phyloP scores from a whole-genome alignment of 2,888 invertebrate genomes.

The Nomada goodeniana region DNA sequence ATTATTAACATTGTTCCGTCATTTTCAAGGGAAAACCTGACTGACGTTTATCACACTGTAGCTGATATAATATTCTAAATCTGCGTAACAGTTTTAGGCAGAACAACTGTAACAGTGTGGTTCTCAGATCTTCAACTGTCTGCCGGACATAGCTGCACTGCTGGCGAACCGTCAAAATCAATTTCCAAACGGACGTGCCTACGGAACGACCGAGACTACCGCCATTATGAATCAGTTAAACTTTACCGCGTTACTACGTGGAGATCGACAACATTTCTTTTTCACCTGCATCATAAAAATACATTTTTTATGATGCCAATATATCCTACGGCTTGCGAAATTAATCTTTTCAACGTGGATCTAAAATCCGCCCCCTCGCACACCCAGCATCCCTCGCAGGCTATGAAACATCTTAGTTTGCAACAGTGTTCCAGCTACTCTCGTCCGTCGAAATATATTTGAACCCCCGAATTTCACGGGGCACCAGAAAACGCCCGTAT shows the following conservation, averaged over 20 bases:
- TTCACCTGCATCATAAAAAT: no score
- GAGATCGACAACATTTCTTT: not conserved
- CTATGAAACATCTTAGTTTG: not conserved
- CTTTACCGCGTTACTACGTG: not conserved
- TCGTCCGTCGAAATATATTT: not conserved
- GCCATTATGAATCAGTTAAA: not conserved
- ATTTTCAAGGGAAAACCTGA: no score
- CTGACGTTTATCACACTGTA: no score
- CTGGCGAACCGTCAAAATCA: constrained; percentile 1
- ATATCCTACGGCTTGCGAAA: no score
- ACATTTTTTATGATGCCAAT: no score
- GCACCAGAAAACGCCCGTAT: no score
- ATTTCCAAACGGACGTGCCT: constrained; percentile 1
- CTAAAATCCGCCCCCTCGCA: no score
- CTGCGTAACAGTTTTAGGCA: not conserved
- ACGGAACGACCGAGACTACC: not conserved
- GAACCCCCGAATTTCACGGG: not conserved
- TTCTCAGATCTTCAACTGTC: not conserved
- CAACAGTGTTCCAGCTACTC: not conserved
- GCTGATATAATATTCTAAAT: not conserved
- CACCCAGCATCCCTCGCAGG: no score
- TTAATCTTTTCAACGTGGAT: no score
- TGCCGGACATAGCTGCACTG: not conserved
- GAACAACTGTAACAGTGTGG: not conserved
- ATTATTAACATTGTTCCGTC: no score